Evolutionary conservation across 2,797 vertebrate species (phyloP).

Genomic region (Microctenopoma lineatum): DNA sequence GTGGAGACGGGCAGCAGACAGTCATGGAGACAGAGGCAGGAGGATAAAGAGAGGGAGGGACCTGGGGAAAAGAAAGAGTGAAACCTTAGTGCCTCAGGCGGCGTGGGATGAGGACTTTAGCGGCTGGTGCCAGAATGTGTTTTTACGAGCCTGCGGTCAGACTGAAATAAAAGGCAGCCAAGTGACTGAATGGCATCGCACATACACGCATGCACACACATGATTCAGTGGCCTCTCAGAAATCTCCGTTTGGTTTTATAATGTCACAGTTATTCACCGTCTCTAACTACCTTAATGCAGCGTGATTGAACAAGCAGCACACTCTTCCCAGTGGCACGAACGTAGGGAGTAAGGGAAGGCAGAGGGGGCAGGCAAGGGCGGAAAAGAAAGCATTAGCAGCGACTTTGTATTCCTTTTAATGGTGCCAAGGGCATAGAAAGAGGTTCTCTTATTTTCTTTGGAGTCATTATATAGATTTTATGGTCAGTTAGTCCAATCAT

Average conservation of each 20-base stretch:
- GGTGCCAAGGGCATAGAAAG: slow-evolving; percentile 45
- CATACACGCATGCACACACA: slow-evolving; percentile 48
- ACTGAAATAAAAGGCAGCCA: slow-evolving; percentile 82
- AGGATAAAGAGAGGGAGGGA: slow-evolving; percentile 58
- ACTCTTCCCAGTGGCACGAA: slow-evolving; percentile 45
- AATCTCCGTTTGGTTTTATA: slow-evolving; percentile 85
- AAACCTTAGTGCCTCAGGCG: slow-evolving; percentile 82
- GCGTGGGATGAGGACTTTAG: slow-evolving; percentile 73
- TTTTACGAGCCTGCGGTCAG: slow-evolving; percentile 84
- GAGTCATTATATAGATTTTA: slow-evolving; percentile 53
- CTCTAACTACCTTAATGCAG: slow-evolving; percentile 71
- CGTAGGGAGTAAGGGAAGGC: slow-evolving; percentile 32
- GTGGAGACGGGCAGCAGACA: slow-evolving; percentile 67
- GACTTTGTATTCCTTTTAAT: slow-evolving; percentile 59
- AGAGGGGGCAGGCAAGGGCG: slow-evolving; percentile 34
- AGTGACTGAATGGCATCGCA: slow-evolving; percentile 78
- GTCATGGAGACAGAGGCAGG: slow-evolving; percentile 58
- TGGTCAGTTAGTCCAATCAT: slow-evolving; percentile 30
- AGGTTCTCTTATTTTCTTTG: slow-evolving; percentile 30
- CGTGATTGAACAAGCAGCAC: slow-evolving; percentile 72
- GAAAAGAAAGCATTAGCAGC: slow-evolving; percentile 53
- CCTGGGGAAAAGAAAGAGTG: slow-evolving; percentile 70
- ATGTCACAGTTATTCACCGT: slow-evolving; percentile 84
- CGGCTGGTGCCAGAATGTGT: slow-evolving; percentile 77
- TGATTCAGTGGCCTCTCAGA: slow-evolving; percentile 76